Conservation (phyloP, 2,113 vertebrate species). For the Leucoraja erinaceus region DNA sequence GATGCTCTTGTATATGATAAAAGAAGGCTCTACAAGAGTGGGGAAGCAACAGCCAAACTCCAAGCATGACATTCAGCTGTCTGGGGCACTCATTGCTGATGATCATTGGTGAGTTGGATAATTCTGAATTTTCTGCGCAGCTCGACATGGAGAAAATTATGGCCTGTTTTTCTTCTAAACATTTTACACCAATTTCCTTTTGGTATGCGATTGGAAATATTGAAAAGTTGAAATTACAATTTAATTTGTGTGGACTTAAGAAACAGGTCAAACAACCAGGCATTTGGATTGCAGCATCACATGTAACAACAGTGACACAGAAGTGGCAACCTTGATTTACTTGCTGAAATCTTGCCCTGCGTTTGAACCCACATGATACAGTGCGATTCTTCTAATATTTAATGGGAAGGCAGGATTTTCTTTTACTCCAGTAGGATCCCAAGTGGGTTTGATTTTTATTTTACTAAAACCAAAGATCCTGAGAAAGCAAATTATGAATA, state of each 20-base stretch:
- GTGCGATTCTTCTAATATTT: too few species aligned
- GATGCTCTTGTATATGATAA: constrained; percentile 90
- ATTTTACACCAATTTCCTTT: background rate
- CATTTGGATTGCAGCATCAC: background rate
- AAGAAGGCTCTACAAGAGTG: constrained; percentile 81
- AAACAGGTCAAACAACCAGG: background rate
- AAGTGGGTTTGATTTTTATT: background rate
- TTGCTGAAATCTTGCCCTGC: too few species aligned
- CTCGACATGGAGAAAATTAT: background rate
- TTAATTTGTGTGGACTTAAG: background rate
- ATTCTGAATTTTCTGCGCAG: background rate
- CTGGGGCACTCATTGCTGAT: constrained; percentile 82
- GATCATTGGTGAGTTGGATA: constrained; percentile 73
- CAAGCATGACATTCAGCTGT: constrained; percentile 79
- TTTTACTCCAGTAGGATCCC: background rate
- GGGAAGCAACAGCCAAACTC: constrained; percentile 68
- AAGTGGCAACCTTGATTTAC: too few species aligned
- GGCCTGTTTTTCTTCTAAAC: background rate
- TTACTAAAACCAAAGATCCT: background rate
- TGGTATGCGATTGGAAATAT: background rate
- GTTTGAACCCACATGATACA: too few species aligned
- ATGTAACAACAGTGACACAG: too few species aligned
- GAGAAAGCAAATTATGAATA: background rate
- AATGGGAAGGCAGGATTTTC: too few species aligned
- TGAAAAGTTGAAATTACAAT: background rate